Evolutionary conservation across 2,113 vertebrate species (phyloP).

Genomic region (Lepisosteus osseus): DNA sequence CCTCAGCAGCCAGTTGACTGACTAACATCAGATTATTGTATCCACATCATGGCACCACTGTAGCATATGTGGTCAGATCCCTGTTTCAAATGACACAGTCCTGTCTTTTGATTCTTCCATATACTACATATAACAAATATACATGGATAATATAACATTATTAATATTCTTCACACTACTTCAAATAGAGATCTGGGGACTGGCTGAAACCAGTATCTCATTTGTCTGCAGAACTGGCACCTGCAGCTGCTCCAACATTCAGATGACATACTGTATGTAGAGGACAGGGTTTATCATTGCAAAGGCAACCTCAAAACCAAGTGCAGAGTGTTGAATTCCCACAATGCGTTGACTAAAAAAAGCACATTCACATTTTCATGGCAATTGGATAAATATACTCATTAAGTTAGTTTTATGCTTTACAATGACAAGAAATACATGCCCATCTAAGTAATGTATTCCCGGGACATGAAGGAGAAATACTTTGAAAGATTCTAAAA

Average conservation of each 20-base stretch:
- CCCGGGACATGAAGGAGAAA: background rate
- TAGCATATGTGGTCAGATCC: too few relatives aligned
- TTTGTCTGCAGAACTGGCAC: slow-evolving; percentile 6
- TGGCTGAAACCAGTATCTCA: background rate
- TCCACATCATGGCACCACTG: too few relatives aligned
- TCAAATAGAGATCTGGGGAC: too few relatives aligned
- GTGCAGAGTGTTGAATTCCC: background rate
- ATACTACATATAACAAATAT: too few relatives aligned
- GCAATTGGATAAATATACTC: background rate
- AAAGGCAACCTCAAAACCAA: background rate
- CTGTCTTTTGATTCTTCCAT: too few relatives aligned
- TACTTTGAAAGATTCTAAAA: background rate
- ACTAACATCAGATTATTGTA: too few relatives aligned
- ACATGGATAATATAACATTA: too few relatives aligned
- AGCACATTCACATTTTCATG: background rate
- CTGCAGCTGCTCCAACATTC: background rate
- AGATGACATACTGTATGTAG: background rate
- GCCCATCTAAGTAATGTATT: background rate
- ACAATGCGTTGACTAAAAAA: background rate
- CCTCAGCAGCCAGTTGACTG: too few relatives aligned
- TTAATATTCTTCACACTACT: too few relatives aligned
- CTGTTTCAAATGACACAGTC: too few relatives aligned
- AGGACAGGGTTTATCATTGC: background rate
- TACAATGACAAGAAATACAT: background rate
- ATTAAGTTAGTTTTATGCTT: background rate